Evolutionary conservation across 1,140 invertebrate genomes (phyloP).

Genomic region (Sminthurinus signatus): DNA sequence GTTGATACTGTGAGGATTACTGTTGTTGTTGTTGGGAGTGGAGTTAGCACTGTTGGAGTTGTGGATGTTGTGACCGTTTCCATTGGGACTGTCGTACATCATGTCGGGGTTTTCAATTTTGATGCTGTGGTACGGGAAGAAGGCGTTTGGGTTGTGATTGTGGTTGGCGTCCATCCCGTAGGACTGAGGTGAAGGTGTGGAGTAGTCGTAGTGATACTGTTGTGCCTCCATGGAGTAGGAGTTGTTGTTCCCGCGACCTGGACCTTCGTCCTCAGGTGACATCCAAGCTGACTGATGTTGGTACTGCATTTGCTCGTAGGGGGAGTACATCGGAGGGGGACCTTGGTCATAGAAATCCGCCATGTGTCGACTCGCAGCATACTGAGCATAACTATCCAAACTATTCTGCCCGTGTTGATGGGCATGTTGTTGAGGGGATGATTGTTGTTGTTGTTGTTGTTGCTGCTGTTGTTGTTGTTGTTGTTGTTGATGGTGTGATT

Average conservation of each 20-base stretch:
- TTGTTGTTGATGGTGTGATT: constrained; percentile 20
- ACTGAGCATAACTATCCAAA: background rate
- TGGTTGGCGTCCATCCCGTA: constrained; percentile 21
- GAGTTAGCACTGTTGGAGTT: no score
- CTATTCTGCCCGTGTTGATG: background rate
- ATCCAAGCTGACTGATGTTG: constrained; percentile 1
- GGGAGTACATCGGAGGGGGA: constrained; percentile 6
- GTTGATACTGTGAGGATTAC: no score
- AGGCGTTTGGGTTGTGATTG: constrained; percentile 36
- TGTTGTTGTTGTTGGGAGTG: no score
- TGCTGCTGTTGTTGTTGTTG: background rate
- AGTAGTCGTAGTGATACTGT: constrained; percentile 26
- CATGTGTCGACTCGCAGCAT: constrained; percentile 2
- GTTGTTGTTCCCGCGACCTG: constrained; percentile 3
- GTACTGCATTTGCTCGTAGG: constrained; percentile 9
- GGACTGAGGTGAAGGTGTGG: constrained; percentile 12
- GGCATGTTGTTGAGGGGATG: background rate
- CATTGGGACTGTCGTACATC: constrained; percentile 15
- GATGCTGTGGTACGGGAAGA: constrained; percentile 11
- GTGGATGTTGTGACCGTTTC: no score
- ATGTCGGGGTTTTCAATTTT: constrained; percentile 31
- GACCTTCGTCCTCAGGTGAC: background rate
- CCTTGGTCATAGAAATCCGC: constrained; percentile 14
- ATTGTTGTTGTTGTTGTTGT: no score
- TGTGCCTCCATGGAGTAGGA: background rate